phyloP scores from a whole-genome alignment of 2,888 invertebrate genomes.

The Miltochrista miniata region DNA sequence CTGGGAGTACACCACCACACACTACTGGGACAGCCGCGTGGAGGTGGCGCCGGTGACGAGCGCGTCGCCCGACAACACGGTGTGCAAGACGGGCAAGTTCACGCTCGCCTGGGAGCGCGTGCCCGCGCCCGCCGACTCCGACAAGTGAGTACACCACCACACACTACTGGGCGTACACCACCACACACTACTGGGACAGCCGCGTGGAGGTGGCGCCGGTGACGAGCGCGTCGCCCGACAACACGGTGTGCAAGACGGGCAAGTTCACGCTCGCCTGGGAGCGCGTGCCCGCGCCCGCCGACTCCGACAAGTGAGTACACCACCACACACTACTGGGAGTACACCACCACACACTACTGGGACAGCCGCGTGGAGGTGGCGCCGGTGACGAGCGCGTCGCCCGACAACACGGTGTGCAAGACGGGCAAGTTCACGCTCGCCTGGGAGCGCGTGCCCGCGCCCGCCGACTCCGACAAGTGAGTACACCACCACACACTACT shows the following conservation, averaged over 20 bases:
- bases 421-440: slow-evolving; percentile 93
- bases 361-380: slow-evolving; percentile 98
- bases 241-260: slow-evolving; percentile 97
- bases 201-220: slow-evolving; percentile 98
- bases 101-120: slow-evolving; percentile 94
- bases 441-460: slow-evolving; percentile 93
- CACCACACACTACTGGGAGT: too few relatives aligned
- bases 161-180: too few relatives aligned
- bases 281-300: slow-evolving; percentile 88
- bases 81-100: slow-evolving; percentile 96
- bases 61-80: slow-evolving; percentile 90
- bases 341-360: slow-evolving; percentile 92
- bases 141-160: slow-evolving; percentile 77
- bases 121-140: slow-evolving; percentile 86
- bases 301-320: slow-evolving; percentile 84
- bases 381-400: slow-evolving; percentile 89
- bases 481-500: neutral
- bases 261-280: slow-evolving; percentile 94
- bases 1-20: too few relatives aligned
- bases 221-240: slow-evolving; percentile 87
- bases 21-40: slow-evolving; percentile 98
- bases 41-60: slow-evolving; percentile 95
- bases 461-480: slow-evolving; percentile 87
- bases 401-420: slow-evolving; percentile 95
- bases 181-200: slow-evolving; percentile 99